Evolutionary conservation across 2,797 vertebrate species (phyloP).

Genomic region (Poeciliopsis gracilis): DNA sequence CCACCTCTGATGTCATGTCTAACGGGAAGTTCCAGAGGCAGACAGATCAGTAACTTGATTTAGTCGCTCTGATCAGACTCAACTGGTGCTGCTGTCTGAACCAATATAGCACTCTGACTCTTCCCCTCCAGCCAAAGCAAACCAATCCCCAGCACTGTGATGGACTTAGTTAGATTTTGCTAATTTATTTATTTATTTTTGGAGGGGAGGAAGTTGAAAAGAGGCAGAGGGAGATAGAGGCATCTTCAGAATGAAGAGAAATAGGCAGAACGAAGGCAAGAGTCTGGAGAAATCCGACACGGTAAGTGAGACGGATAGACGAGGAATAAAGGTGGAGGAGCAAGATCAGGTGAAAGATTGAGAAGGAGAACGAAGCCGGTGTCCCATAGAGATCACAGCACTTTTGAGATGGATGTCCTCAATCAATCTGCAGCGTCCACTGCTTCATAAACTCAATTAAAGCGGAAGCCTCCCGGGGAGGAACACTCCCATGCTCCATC

Average conservation of each 20-base stretch:
- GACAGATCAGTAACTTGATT: background rate
- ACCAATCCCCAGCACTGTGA: background rate
- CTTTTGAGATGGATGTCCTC: slow-evolving; percentile 67
- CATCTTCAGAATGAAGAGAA: slow-evolving; percentile 1
- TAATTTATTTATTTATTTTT: background rate
- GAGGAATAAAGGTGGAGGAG: slow-evolving; percentile 12
- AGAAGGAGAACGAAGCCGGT: slow-evolving; percentile 32
- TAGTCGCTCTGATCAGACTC: background rate
- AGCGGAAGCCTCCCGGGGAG: slow-evolving; percentile 57
- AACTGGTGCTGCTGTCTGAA: background rate
- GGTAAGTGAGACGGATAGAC: slow-evolving; percentile 57
- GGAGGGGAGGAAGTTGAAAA: background rate
- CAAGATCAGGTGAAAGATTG: slow-evolving; percentile 52
- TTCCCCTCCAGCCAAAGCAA: background rate
- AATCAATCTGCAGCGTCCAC: slow-evolving; percentile 70
- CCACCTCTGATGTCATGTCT: background rate
- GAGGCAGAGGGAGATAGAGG: background rate
- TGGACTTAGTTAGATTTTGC: background rate
- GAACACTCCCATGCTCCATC: slow-evolving; percentile 41
- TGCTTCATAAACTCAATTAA: slow-evolving; percentile 79
- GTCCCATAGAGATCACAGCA: slow-evolving; percentile 51
- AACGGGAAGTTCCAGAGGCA: background rate
- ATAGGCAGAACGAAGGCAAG: background rate
- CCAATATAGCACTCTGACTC: background rate
- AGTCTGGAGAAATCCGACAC: slow-evolving; percentile 4